Conservation (phyloP, 2,797 vertebrate species). For the Muscicapa comitata region DNA sequence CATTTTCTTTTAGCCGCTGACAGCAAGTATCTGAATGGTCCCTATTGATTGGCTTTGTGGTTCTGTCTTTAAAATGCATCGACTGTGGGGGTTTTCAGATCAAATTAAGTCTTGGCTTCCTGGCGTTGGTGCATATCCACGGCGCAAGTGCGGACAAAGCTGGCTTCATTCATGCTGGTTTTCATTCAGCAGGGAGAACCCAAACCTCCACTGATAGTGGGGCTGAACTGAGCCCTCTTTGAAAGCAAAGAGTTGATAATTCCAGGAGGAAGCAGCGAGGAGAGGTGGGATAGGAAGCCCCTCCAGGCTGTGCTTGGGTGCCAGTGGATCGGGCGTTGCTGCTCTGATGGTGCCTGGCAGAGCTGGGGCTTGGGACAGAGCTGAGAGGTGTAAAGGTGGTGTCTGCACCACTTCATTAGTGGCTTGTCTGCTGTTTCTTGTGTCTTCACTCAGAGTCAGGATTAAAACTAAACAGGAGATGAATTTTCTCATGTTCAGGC, state of each 20-base stretch:
- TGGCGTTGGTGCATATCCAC: slow-evolving; percentile 22
- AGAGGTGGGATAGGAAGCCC: not conserved
- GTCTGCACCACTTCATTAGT: no score
- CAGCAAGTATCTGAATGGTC: slow-evolving; percentile 90
- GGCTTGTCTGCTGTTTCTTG: no score
- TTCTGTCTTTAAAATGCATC: slow-evolving; percentile 82
- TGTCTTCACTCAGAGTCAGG: no score
- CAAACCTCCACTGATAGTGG: not conserved
- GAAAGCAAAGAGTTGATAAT: not conserved
- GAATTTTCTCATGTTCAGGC: no score
- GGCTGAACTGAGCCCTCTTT: not conserved
- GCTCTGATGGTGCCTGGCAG: fast-evolving
- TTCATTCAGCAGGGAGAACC: slow-evolving; percentile 25
- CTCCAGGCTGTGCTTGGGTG: not conserved
- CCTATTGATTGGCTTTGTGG: slow-evolving; percentile 88
- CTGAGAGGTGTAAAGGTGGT: not conserved
- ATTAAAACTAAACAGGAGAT: no score
- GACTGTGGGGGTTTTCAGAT: slow-evolving; percentile 68
- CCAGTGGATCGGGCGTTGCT: fast-evolving
- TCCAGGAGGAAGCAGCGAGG: not conserved
- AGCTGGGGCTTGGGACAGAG: not conserved
- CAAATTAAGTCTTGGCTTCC: slow-evolving; percentile 62
- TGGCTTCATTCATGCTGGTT: slow-evolving; percentile 33
- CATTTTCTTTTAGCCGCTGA: slow-evolving; percentile 93
- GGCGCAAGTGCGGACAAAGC: not conserved